Percentiles rank a stretch among this genome's conserved stretches.
Conservation (phyloP, 2,888 invertebrate genomes). For the Theodoxus fluviatilis region DNA sequence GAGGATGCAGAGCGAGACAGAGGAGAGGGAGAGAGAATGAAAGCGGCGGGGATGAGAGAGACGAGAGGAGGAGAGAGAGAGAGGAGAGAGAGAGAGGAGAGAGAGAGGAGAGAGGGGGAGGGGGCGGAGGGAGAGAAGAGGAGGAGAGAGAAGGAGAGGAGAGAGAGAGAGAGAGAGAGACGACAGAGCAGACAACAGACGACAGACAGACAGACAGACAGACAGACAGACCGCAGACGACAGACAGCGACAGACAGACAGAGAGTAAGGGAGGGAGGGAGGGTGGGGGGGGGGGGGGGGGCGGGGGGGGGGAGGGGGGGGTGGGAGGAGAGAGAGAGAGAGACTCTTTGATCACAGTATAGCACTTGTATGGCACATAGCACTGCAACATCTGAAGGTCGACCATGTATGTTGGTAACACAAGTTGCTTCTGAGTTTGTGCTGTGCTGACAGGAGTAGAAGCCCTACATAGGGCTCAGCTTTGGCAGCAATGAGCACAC, state of each 20-base stretch:
- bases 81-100: not conserved
- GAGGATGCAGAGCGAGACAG: not conserved
- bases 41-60: not conserved
- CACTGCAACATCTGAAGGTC: too few species aligned
- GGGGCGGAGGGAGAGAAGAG: not conserved
- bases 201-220: not conserved
- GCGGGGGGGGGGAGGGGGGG: too few species aligned
- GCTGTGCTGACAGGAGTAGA: too few species aligned
- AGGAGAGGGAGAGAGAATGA: slow-evolving; percentile 5
- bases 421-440: too few species aligned
- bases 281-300: too few species aligned
- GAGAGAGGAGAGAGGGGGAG: not conserved
- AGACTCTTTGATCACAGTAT: too few species aligned
- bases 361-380: too few species aligned
- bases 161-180: not conserved
- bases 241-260: slow-evolving; percentile 21
- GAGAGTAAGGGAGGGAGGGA: too few species aligned
- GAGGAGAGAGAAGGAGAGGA: not conserved
- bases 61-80: not conserved
- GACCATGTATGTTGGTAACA: too few species aligned
- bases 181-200: not conserved
- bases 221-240: not conserved
- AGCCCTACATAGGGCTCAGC: too few species aligned
- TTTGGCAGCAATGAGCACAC: too few species aligned
- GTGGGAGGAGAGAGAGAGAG: too few species aligned